Evolutionary conservation across 2,888 invertebrate species (phyloP).

Genomic region (Calephelis perditalis): DNA sequence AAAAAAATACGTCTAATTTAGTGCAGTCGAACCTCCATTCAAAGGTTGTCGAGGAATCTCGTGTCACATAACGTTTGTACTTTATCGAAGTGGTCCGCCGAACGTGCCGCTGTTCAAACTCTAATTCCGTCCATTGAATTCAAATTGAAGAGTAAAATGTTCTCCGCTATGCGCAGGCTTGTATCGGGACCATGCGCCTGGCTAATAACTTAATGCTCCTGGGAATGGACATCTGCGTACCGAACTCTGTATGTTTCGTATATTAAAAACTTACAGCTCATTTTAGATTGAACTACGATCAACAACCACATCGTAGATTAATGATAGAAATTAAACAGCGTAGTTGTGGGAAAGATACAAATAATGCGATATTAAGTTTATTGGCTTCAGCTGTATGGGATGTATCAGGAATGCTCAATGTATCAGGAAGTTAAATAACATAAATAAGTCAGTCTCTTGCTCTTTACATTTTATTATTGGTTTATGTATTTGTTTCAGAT

Average conservation of each 20-base stretch:
- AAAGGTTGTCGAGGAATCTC: conserved; percentile 43
- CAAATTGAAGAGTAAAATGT: conserved; percentile 71
- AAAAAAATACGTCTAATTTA: conserved; percentile 32
- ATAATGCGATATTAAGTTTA: too few species aligned
- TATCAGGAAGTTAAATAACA: too few species aligned
- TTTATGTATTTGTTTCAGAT: too few species aligned
- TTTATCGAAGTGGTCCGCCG: conserved; percentile 49
- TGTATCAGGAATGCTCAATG: too few species aligned
- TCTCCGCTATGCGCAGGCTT: conserved; percentile 45
- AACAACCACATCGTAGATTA: neutral
- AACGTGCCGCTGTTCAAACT: conserved; percentile 41
- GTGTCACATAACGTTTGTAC: conserved; percentile 52
- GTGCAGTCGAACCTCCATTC: conserved; percentile 37
- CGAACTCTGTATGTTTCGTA: conserved; percentile 33
- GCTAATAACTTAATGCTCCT: conserved; percentile 74
- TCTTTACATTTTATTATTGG: too few species aligned
- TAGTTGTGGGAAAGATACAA: too few species aligned
- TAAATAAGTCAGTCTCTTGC: too few species aligned
- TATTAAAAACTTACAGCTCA: conserved; percentile 32
- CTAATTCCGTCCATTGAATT: conserved; percentile 73
- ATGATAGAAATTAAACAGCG: too few species aligned
- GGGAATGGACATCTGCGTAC: conserved; percentile 58
- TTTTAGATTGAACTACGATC: neutral
- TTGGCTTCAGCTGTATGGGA: too few species aligned
- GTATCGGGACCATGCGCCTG: conserved; percentile 59